Evolutionary conservation across 2,797 vertebrate genomes (phyloP).

Genomic region (Takifugu ocellatus): DNA sequence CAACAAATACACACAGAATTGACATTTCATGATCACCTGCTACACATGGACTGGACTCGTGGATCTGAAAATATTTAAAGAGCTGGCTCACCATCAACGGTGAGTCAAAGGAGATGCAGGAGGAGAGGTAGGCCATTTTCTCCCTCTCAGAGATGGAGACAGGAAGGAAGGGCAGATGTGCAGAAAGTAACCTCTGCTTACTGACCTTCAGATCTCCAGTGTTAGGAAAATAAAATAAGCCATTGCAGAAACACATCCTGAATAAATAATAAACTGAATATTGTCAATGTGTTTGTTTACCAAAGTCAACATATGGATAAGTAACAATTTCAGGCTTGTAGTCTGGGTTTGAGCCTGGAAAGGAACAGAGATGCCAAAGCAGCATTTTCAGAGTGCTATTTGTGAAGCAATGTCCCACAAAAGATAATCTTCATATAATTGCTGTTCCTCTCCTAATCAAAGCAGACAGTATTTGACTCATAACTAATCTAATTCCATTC

Average conservation of each 20-base stretch:
- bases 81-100: conserved; percentile 80
- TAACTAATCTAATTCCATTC: conserved; percentile 29
- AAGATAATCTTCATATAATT: neutral
- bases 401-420: neutral
- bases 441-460: conserved; percentile 20
- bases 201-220: conserved; percentile 84
- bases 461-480: too few species aligned
- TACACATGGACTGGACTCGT: conserved; percentile 4
- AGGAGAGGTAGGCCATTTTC: conserved; percentile 88
- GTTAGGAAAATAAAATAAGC: conserved; percentile 5
- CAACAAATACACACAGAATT: conserved; percentile 24
- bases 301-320: conserved; percentile 90
- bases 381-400: neutral
- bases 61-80: conserved; percentile 10
- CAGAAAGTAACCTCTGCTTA: conserved; percentile 89
- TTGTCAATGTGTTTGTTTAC: conserved; percentile 63
- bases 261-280: neutral
- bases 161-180: conserved; percentile 86
- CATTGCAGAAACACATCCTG: conserved; percentile 7
- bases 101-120: conserved; percentile 88
- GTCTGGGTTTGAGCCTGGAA: conserved; percentile 65
- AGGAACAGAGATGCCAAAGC: neutral
- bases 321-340: conserved; percentile 84
- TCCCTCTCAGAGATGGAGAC: conserved; percentile 82
- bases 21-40: conserved; percentile 19